Percentiles rank a stretch among this genome's conserved stretches.
Conservation (phyloP, 2,797 vertebrate species). For the Gymnodraco acuticeps region DNA sequence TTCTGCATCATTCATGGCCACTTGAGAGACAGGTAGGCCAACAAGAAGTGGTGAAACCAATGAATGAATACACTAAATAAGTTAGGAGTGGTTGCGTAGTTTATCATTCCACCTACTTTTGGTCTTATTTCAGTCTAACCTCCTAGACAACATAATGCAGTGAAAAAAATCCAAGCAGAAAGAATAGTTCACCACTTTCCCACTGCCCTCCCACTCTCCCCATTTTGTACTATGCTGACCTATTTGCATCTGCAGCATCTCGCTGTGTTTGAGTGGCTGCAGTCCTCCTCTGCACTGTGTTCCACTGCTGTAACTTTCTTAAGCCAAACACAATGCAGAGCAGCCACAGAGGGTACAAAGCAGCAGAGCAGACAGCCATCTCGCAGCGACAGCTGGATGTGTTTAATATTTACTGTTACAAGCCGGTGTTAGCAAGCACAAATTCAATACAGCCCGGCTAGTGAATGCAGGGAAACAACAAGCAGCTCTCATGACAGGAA, state of each 20-base stretch:
- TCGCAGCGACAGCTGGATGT: constrained; percentile 66
- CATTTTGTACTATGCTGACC: constrained; percentile 47
- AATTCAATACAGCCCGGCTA: constrained; percentile 35
- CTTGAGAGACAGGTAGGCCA: not conserved
- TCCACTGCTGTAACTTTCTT: constrained; percentile 40
- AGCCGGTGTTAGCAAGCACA: constrained; percentile 45
- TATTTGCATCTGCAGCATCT: constrained; percentile 51
- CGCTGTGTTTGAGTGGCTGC: constrained; percentile 42
- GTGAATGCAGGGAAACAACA: constrained; percentile 46
- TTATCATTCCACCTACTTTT: constrained; percentile 32
- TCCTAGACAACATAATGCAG: constrained; percentile 7
- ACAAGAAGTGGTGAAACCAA: constrained; percentile 14
- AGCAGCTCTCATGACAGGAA: constrained; percentile 38
- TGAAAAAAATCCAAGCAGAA: constrained; percentile 19
- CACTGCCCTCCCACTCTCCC: constrained; percentile 26
- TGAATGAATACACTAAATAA: constrained; percentile 36
- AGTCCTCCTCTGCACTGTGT: constrained; percentile 41
- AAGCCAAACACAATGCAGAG: constrained; percentile 56
- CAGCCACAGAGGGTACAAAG: constrained; percentile 36
- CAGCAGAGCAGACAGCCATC: constrained; percentile 48
- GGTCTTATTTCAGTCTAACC: constrained; percentile 20
- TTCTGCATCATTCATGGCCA: not conserved
- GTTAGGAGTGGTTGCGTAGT: constrained; percentile 6
- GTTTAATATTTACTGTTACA: constrained; percentile 71
- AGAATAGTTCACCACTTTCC: constrained; percentile 32